Evolutionary conservation across 1,140 invertebrate species (phyloP).

Genomic region (Melitaea cinxia): DNA sequence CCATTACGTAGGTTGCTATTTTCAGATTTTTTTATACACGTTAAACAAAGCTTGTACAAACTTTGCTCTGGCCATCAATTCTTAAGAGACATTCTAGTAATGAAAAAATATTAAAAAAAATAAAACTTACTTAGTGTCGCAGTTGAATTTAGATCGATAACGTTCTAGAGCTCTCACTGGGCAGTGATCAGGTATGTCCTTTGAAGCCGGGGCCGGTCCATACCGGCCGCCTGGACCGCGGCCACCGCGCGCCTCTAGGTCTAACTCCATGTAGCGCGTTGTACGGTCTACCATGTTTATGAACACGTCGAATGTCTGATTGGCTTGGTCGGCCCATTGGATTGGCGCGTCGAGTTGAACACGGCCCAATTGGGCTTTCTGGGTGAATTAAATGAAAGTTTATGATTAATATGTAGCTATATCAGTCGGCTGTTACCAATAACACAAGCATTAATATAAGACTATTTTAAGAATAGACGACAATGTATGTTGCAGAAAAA

Average conservation of each 20-base stretch:
- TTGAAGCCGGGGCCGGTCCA: constrained; percentile 52
- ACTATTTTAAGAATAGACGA: too few species aligned
- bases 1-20: too few species aligned
- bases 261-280: constrained; percentile 70
- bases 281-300: constrained; percentile 74
- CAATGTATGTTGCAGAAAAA: too few species aligned
- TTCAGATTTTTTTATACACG: too few species aligned
- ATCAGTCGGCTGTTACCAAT: too few species aligned
- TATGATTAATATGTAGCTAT: too few species aligned
- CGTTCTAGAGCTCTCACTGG: constrained; percentile 63
- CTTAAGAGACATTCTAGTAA: too few species aligned
- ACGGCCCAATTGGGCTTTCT: constrained; percentile 65
- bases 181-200: constrained; percentile 57
- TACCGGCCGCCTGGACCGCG: constrained; percentile 60
- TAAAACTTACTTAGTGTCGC: constrained; percentile 59
- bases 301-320: constrained; percentile 69
- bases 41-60: too few species aligned
- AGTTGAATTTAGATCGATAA: constrained; percentile 44
- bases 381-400: constrained; percentile 12
- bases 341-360: constrained; percentile 72
- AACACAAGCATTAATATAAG: too few species aligned
- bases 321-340: constrained; percentile 56
- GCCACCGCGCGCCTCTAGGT: constrained; percentile 51
- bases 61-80: too few species aligned
- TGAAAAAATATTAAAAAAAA: too few species aligned